Evolutionary conservation across 2,797 vertebrate species (phyloP), one percentile per base, ranked within the genome.

Genomic region (Iguana delicatissima): DNA sequence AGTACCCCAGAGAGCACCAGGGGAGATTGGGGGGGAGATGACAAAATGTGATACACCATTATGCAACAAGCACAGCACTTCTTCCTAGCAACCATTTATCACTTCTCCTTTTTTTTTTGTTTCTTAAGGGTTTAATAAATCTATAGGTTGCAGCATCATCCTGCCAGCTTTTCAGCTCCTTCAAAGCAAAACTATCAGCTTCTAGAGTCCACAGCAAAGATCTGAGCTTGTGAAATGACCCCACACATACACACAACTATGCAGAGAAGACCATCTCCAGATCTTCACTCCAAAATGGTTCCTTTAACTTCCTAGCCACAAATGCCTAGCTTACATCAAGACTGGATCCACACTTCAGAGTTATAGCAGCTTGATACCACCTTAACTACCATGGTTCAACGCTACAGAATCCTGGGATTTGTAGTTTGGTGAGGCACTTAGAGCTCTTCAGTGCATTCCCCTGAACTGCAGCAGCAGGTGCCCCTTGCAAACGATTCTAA

Each of bases 21-120:
- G 12, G 12, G 13, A 4, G 26, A 50, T 46, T 42, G 3, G 42
- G 32, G 4, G 8, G 18, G 46, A 26, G 52, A 57, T 1, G 7
- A 76, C n/a, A 72, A 91, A 94, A 89, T n/a, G 0, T 67, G 14
- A 7, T 69, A 87, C 91, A 94, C 89, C 69, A 85, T 92, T 86
- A 90, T 89, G 80, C 84, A 89, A 93, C 1, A 3, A 73, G 24
- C 94, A 92, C 73, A 73, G 1, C 0, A 88, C 89, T 93, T 88
- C 92, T 93, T 94, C 93, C 86, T 90, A 93, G 90, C 1, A 9
- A 88, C 88, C 92, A 89, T 92, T 92, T 92, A 91, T 86, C 84
- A 86, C 89, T 90, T 89, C 6, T 72, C 42, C 35, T 87, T 62
- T 67, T 32, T 67, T 32, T 42, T 46, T 46, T 46, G 42, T 46